Percentiles rank a stretch among this genome's conserved stretches.
phyloP scores from a whole-genome alignment of 2,797 vertebrate genomes.

The Cryptoprocta ferox region DNA sequence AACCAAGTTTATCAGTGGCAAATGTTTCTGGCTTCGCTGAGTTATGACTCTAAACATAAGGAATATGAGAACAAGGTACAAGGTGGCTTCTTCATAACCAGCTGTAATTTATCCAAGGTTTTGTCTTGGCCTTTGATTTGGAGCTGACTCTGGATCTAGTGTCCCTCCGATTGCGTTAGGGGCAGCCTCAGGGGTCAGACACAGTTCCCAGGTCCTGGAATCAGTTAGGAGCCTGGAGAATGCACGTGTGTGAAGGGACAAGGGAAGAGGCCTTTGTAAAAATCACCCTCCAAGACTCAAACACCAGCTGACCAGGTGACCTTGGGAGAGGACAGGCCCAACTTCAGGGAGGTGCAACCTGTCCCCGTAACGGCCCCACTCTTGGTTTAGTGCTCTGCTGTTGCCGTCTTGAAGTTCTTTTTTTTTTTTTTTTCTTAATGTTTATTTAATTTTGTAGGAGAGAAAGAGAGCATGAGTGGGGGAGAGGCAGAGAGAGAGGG shows the following conservation, averaged over 20 bases:
- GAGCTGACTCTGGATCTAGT: conserved; percentile 86
- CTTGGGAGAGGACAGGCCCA: background rate
- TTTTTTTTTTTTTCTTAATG: too few relatives aligned
- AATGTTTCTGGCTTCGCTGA: conserved; percentile 84
- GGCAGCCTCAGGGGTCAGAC: conserved; percentile 89
- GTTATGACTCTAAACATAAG: conserved; percentile 86
- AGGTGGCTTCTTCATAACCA: conserved; percentile 87
- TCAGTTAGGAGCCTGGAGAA: conserved; percentile 94
- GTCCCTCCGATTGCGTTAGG: conserved; percentile 91
- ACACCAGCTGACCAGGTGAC: background rate
- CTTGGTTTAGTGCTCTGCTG: background rate
- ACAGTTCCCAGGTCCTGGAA: conserved; percentile 94
- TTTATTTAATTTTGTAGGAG: too few relatives aligned
- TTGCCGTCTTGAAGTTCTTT: background rate
- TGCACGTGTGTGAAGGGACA: conserved; percentile 83
- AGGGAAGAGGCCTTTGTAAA: conserved; percentile 82
- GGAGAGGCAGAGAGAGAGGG: too few relatives aligned
- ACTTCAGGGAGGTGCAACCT: background rate
- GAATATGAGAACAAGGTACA: conserved; percentile 86
- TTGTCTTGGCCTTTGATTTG: conserved; percentile 87
- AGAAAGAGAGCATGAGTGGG: too few relatives aligned
- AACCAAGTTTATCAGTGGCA: conserved; percentile 84
- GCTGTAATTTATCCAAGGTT: conserved; percentile 88
- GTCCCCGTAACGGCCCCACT: rapidly evolving
- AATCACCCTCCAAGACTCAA: conserved; percentile 48